A percentile compares a stretch with the other conserved stretches of the same genome.
These are phyloP conservation scores for Spea multiplicata DNA, from an alignment of 2,113 vertebrate genomes.

Conservation along the genomic window DNA sequence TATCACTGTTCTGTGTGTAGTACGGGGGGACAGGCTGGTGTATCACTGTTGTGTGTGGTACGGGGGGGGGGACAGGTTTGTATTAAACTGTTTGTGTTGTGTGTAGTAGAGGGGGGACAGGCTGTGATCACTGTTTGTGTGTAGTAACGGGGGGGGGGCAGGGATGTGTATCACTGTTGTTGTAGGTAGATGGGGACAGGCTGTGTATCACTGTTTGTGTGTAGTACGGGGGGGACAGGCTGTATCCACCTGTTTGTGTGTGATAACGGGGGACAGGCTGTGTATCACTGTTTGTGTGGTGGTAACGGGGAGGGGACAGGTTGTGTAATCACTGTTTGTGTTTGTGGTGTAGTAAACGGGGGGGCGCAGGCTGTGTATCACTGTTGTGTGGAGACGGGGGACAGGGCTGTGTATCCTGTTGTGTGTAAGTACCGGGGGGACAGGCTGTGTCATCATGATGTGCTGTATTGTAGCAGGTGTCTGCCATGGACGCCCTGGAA, in stretches of 20 bases:
- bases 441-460: not conserved
- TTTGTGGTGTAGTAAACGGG: not conserved
- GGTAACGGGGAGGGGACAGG: not conserved
- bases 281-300: not conserved
- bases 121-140: not conserved
- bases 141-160: not conserved
- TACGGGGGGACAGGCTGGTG: not conserved
- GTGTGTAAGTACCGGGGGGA: not conserved
- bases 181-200: no score
- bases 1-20: not conserved
- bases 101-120: not conserved
- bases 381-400: not conserved
- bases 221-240: not conserved
- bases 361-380: not conserved
- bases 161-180: not conserved
- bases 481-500: conserved; percentile 55
- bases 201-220: not conserved
- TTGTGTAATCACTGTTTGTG: not conserved
- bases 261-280: not conserved
- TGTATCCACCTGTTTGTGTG: not conserved
- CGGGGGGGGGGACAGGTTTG: not conserved
- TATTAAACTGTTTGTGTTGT: not conserved
- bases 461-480: not conserved
- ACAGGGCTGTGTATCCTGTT: not conserved
- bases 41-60: not conserved